Conservation (phyloP, 1,140 invertebrate species). For the Rhyacophila brunnea region DNA sequence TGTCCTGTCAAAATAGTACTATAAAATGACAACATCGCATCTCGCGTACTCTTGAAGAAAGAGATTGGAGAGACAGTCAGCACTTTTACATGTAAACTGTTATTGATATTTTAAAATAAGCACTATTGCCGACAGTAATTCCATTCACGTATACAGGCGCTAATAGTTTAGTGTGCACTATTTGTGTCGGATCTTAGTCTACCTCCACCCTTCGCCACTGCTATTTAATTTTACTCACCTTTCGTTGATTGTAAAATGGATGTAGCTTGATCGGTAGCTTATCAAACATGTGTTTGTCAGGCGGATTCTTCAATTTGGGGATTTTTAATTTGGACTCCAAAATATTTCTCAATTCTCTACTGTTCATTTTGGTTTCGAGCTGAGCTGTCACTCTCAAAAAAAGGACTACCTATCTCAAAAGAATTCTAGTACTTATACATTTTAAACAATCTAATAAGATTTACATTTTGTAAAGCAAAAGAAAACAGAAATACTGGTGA, state of each 20-base stretch:
- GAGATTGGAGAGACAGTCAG: too few species aligned
- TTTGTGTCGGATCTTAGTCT: too few species aligned
- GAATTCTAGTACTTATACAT: background rate
- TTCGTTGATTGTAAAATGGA: conserved; percentile 47
- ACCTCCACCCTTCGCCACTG: background rate
- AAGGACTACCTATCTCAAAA: background rate
- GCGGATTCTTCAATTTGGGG: conserved; percentile 46
- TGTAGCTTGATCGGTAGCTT: conserved; percentile 47
- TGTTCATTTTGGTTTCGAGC: conserved; percentile 5
- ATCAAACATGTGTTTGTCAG: conserved; percentile 46
- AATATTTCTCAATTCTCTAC: conserved; percentile 17
- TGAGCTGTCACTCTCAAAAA: background rate
- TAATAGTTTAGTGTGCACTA: too few species aligned
- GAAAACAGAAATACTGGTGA: background rate
- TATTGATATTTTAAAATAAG: too few species aligned
- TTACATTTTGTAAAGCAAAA: background rate
- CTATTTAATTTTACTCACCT: conserved; percentile 39
- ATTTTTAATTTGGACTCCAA: conserved; percentile 34
- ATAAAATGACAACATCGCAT: too few species aligned
- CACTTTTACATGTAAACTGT: too few species aligned
- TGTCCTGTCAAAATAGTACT: too few species aligned
- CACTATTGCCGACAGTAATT: too few species aligned
- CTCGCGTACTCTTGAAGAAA: too few species aligned
- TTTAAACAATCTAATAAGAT: background rate
- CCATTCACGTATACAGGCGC: too few species aligned